Percentiles rank a stretch among this genome's conserved stretches.
Evolutionary conservation across 2,113 vertebrate species (phyloP).

Genomic region (Isichthys henryi): DNA sequence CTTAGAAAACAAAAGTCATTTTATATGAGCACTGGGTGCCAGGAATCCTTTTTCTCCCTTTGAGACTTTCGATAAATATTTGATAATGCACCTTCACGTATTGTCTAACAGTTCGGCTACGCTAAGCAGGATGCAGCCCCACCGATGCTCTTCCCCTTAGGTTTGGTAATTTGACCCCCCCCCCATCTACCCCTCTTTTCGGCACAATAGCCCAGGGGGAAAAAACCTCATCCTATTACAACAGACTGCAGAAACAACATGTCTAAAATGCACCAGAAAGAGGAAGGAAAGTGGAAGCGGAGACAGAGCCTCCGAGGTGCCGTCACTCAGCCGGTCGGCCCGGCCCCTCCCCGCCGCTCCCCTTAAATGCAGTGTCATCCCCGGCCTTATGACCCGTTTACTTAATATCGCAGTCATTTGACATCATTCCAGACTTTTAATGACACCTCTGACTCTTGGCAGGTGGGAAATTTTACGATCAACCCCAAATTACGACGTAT

Average conservation of each 20-base stretch:
- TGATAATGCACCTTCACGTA: neutral
- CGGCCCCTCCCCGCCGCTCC: neutral
- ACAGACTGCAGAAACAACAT: neutral
- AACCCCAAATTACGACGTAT: neutral
- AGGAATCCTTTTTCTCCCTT: neutral
- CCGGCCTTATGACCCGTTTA: neutral
- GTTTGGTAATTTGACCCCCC: neutral
- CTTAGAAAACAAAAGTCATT: neutral
- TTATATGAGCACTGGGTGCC: neutral
- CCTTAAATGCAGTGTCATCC: neutral
- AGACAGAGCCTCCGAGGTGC: neutral
- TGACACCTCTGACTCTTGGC: neutral
- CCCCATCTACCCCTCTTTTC: neutral
- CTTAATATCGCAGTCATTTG: neutral
- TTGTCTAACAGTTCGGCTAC: conserved; percentile 1
- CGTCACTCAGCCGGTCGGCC: neutral
- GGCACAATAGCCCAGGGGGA: neutral
- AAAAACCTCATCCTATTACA: neutral
- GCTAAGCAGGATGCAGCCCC: neutral
- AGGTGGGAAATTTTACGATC: neutral
- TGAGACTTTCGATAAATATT: conserved; percentile 3
- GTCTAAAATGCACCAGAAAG: neutral
- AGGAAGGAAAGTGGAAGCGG: neutral
- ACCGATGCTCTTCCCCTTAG: neutral
- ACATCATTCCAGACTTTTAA: neutral